These are phyloP conservation scores for Sorex maritimensis DNA, from an alignment of 2,797 vertebrate genomes.

Conservation along the genomic window DNA sequence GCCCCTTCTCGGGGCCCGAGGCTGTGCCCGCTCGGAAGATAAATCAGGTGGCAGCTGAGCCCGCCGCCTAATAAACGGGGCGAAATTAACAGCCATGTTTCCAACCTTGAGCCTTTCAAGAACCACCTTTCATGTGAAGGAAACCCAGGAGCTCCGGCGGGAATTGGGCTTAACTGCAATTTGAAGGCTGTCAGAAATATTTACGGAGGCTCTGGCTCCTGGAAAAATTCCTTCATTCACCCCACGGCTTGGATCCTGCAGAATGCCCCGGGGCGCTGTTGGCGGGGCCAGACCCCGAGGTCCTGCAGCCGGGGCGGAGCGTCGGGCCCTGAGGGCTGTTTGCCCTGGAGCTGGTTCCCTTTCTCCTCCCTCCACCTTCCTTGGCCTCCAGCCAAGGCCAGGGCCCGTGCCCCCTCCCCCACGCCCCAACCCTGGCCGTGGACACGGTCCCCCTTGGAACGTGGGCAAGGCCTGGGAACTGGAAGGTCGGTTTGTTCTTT, in stretches of 20 bases:
- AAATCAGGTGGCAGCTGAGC: slow-evolving; percentile 77
- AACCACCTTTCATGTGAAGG: slow-evolving; percentile 77
- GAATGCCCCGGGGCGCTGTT: slow-evolving; percentile 84
- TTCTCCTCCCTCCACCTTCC: slow-evolving; percentile 54
- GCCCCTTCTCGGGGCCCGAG: neutral
- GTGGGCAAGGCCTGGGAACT: too few species aligned
- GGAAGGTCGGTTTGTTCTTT: neutral
- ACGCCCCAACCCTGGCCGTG: slow-evolving; percentile 75
- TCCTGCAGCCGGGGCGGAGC: slow-evolving; percentile 67
- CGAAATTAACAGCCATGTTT: slow-evolving; percentile 85
- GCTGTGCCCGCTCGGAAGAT: slow-evolving; percentile 9
- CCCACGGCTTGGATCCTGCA: slow-evolving; percentile 87
- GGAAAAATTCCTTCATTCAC: slow-evolving; percentile 88
- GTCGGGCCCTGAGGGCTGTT: slow-evolving; percentile 77
- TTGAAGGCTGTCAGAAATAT: slow-evolving; percentile 88
- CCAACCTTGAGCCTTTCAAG: slow-evolving; percentile 81
- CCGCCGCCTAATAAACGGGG: slow-evolving; percentile 71
- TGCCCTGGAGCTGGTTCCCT: slow-evolving; percentile 82
- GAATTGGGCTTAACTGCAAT: slow-evolving; percentile 84
- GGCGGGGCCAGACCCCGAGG: slow-evolving; percentile 78
- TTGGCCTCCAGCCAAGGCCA: slow-evolving; percentile 69
- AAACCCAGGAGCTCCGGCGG: slow-evolving; percentile 63
- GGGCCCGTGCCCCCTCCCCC: neutral
- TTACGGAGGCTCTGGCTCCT: slow-evolving; percentile 88
- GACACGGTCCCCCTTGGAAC: neutral